Base-by-base conservation (phyloP, 2,113 vertebrate species). In the Corythoichthys haematopterus region DNA sequence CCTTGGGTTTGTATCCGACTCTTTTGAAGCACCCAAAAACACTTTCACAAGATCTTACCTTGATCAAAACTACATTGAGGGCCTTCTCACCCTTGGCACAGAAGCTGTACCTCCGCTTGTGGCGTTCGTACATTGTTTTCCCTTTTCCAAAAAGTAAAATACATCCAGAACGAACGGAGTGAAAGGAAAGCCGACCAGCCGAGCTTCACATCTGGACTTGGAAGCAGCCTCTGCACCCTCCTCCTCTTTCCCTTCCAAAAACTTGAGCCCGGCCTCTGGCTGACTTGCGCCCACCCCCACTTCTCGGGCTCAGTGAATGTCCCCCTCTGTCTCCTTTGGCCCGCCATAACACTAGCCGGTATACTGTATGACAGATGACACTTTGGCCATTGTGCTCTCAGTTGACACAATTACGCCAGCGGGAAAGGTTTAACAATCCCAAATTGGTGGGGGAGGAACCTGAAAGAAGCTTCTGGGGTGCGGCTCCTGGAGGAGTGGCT, bases 61-160 rank as follows among this genome's bases (percentile, higher is more conserved):
- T 98, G 64, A 98, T 89, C 78, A 99, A 80, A 72, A 99, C 96
- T 86, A 99, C 97, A 69, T 98, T 95, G 78, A 95, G 92, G 28
- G 92, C 87, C 81, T 93, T 92, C 87, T 95, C 93, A 72, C 93
- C 94, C 85, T 93, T 97, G 88, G 94, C 93, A 48, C 94, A 95
- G 48, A 99, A 85, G 81, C 95, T 98, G 85, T 98, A 99, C 69
- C 95, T 93, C 90, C 95, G 88, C 90, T 93, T 98, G 88, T 98
- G 92, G 71, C 96, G 92, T n/a, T 99, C 97, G 6, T 99, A 99
- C 97, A 99, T 99, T 87, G 94, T 88, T 80, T 87, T 75, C 67
- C 65, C 1, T 9, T 45, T 38, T 16, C 16, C 37, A 71, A 70
- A 66, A 64, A 72, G 59, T 0, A 68, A 74, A 76, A 6, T 11